Evolutionary conservation across 2,888 invertebrate genomes (phyloP).

Genomic region (Ellobium chinense): DNA sequence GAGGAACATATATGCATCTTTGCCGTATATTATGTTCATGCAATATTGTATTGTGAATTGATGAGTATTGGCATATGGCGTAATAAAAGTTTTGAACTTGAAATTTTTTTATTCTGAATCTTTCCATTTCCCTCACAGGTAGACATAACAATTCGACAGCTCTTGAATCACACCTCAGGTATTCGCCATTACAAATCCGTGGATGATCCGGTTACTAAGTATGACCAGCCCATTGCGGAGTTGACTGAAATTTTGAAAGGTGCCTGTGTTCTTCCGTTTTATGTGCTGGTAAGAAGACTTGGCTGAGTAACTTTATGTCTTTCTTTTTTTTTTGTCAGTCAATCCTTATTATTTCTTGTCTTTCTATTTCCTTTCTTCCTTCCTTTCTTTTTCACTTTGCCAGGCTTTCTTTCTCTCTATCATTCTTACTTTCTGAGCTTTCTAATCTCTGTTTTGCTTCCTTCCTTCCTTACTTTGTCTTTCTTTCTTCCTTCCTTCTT

Average conservation of each 20-base stretch:
- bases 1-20: too few relatives aligned
- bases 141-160: constrained; percentile 81
- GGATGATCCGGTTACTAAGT: constrained; percentile 26
- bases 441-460: too few relatives aligned
- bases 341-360: background rate
- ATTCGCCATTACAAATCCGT: constrained; percentile 81
- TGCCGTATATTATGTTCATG: too few relatives aligned
- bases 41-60: too few relatives aligned
- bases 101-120: background rate
- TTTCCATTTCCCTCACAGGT: constrained; percentile 60
- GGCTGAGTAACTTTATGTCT: background rate
- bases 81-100: too few relatives aligned
- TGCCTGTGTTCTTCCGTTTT: constrained; percentile 21
- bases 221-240: constrained; percentile 15
- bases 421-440: too few relatives aligned
- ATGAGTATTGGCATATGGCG: too few relatives aligned
- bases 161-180: constrained; percentile 81
- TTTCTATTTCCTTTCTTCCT: background rate
- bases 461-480: too few relatives aligned
- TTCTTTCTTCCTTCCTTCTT: too few relatives aligned
- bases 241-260: background rate
- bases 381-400: background rate
- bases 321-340: background rate
- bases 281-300: constrained; percentile 17
- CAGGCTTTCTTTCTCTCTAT: background rate